These are phyloP conservation scores for Eulithis testata DNA, from an alignment of 2,888 invertebrate species.

Conservation along the genomic window DNA sequence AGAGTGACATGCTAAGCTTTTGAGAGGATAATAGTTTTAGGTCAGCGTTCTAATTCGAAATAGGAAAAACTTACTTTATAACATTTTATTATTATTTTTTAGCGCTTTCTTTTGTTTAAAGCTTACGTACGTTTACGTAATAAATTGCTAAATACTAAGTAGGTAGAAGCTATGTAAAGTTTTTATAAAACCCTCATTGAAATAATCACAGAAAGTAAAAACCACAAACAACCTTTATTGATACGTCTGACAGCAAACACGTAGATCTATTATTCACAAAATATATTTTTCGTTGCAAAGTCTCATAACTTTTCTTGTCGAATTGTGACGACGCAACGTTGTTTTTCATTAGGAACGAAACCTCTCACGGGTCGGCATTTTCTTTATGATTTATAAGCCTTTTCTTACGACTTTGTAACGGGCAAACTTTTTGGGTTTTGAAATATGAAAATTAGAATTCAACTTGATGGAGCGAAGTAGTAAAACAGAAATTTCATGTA, in stretches of 20 bases:
- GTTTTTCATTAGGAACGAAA: constrained; percentile 62
- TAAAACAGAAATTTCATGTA: constrained; percentile 38
- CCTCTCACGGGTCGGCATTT: constrained; percentile 51
- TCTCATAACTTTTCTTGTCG: constrained; percentile 51
- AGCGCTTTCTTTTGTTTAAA: too few species aligned
- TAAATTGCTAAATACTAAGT: too few species aligned
- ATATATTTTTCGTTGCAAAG: constrained; percentile 13
- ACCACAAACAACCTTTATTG: constrained; percentile 2
- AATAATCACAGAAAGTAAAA: neutral
- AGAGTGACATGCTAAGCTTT: too few species aligned
- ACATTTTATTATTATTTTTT: too few species aligned
- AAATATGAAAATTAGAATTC: constrained; percentile 58
- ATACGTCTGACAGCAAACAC: constrained; percentile 10
- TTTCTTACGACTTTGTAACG: constrained; percentile 54
- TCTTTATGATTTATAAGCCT: constrained; percentile 62
- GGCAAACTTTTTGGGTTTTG: constrained; percentile 58
- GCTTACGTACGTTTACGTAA: too few species aligned
- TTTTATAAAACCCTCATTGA: too few species aligned
- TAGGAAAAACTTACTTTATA: too few species aligned
- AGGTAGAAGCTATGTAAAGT: too few species aligned
- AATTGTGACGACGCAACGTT: constrained; percentile 59
- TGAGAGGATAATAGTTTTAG: too few species aligned
- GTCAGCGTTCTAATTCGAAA: too few species aligned
- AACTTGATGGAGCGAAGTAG: constrained; percentile 41
- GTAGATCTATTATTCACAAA: constrained; percentile 17